Base-by-base conservation (phyloP, 1,140 invertebrate genomes). In the Eumaeus atala region DNA sequence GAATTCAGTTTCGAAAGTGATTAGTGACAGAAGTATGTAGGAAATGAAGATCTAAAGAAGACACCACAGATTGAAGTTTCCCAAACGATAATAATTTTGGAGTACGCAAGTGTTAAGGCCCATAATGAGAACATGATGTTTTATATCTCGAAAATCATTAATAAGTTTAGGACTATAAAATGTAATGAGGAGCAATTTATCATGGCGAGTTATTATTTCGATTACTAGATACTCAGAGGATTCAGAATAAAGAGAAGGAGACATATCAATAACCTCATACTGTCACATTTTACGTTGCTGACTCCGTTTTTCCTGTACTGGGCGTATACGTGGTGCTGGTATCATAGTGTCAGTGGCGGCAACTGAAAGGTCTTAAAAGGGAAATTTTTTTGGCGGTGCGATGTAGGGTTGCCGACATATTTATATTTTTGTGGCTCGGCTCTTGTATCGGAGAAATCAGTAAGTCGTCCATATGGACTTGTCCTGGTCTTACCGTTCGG, bases 71-170 rank as follows among this genome's bases (percentile, higher is more conserved):
- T 9, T 44, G 9, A 2, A 54, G 11, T 16, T 33, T 44, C 7
- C 5, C 3, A 21, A 10, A 42, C 48, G 36, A 12, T 18, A 21
- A 16, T 56, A 35, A 10, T 49, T 38, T 42, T 56, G 50, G 10
- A 56, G 35, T 28, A 53, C 14, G 5, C 37, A 53, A 3, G 48
- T 56, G n/a, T 56, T 56, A 50, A 51, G 51, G 8, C 55, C 55
- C 55, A 56, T 56, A 16, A 51, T 42, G 1, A 57, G 28, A 7
- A 37, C 10, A 18, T 37, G 36, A 3, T 37, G 36, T 3, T 37
- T 11, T 1, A 1, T 37, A 11, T 11, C 9, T 11, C 36, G 36
- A 37, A 37, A 37, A 37, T n/a, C n/a, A 37, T 9, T 37, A 9
- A 37, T 9, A 3, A 37, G 9, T 9, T 37, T 37, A 37, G 36